Evolutionary conservation across 2,113 vertebrate species (phyloP).

Genomic region (Menidia beryllina): DNA sequence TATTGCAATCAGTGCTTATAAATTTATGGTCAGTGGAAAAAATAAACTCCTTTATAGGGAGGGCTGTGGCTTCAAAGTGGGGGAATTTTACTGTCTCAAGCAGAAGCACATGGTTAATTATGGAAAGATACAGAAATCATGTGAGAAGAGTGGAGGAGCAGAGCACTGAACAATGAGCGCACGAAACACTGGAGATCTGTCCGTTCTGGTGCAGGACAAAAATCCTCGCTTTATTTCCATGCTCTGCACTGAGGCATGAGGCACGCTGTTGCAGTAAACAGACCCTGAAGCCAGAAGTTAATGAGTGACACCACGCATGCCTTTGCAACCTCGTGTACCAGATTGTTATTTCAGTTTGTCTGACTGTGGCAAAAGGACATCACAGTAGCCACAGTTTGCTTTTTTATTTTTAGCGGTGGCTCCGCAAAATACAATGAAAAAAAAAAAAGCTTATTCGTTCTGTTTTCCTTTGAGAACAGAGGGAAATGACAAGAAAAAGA

Average conservation of each 20-base stretch:
- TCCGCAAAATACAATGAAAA: too few species aligned
- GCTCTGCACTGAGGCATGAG: not conserved
- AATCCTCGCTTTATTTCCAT: not conserved
- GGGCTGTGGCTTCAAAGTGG: not conserved
- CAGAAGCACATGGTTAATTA: slow-evolving; percentile 31
- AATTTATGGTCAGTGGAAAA: not conserved
- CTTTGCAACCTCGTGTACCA: slow-evolving; percentile 25
- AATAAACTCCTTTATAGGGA: too few species aligned
- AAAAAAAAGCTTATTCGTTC: not conserved
- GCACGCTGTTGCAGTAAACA: not conserved
- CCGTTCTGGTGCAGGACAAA: not conserved
- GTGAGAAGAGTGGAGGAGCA: slow-evolving; percentile 25
- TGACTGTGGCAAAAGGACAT: slow-evolving; percentile 16
- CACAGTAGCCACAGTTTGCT: too few species aligned
- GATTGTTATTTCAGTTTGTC: slow-evolving; percentile 35
- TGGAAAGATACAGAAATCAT: slow-evolving; percentile 18
- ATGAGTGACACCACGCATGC: slow-evolving; percentile 20
- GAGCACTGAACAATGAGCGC: not conserved
- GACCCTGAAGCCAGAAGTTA: not conserved
- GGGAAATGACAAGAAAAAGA: too few species aligned
- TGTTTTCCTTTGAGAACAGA: too few species aligned
- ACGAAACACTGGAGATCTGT: not conserved
- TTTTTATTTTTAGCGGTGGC: too few species aligned
- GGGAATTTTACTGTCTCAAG: slow-evolving; percentile 4
- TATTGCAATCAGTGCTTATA: too few species aligned